These are phyloP conservation scores for Shargacucullia verbasci DNA, from an alignment of 2,888 invertebrate species.

Conservation along the genomic window DNA sequence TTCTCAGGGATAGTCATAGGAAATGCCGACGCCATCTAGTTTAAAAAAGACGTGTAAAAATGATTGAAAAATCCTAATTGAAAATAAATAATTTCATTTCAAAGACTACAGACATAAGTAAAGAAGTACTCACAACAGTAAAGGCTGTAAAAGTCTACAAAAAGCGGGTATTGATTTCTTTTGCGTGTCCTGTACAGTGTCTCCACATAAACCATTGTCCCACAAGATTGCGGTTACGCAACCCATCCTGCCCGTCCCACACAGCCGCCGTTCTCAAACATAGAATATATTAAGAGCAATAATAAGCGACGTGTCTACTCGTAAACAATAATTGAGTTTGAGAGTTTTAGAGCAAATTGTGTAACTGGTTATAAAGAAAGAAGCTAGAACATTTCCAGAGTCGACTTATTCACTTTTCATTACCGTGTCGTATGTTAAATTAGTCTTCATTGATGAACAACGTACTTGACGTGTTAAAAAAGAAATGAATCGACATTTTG, in stretches of 20 bases:
- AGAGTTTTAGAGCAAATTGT: slow-evolving; percentile 25
- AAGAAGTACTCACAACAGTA: neutral
- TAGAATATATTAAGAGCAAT: slow-evolving; percentile 62
- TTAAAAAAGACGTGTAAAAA: too few relatives aligned
- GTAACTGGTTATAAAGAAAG: slow-evolving; percentile 37
- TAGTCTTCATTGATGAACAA: too few relatives aligned
- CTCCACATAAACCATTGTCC: slow-evolving; percentile 51
- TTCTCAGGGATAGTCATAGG: too few relatives aligned
- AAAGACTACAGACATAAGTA: neutral
- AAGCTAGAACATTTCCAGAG: slow-evolving; percentile 22
- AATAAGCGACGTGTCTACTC: slow-evolving; percentile 51
- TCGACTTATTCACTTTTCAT: too few relatives aligned
- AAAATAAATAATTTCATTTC: too few relatives aligned
- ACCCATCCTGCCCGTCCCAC: slow-evolving; percentile 42
- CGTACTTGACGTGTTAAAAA: neutral
- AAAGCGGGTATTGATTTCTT: slow-evolving; percentile 52
- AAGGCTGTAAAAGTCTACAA: slow-evolving; percentile 10
- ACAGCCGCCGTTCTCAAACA: slow-evolving; percentile 37
- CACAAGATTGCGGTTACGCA: slow-evolving; percentile 54
- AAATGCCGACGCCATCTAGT: too few relatives aligned
- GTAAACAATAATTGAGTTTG: slow-evolving; percentile 60
- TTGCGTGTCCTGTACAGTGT: slow-evolving; percentile 39
- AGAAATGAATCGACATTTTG: slow-evolving; percentile 18
- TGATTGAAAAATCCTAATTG: too few relatives aligned
- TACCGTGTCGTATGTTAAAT: too few relatives aligned